Evolutionary conservation across 2,797 vertebrate species (phyloP).

Genomic region (Sebastes hubbsi): DNA sequence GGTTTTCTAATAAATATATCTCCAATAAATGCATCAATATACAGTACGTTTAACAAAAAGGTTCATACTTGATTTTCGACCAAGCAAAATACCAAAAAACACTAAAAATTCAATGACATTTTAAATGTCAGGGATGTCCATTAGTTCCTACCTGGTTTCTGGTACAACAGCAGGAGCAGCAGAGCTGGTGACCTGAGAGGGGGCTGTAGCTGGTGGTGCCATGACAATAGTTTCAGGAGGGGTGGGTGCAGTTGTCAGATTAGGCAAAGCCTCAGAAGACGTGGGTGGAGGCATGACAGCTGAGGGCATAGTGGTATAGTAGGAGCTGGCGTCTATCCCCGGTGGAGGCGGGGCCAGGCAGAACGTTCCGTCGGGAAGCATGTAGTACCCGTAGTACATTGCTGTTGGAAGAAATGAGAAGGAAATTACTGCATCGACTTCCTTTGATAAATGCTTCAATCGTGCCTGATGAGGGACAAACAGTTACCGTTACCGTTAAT

Average conservation of each 20-base stretch:
- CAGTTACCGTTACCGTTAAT: neutral
- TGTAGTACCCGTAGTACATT: conserved; percentile 97
- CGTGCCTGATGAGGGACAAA: neutral
- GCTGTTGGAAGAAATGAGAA: conserved; percentile 75
- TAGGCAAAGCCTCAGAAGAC: conserved; percentile 78
- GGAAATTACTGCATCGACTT: neutral
- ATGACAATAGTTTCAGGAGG: conserved; percentile 67
- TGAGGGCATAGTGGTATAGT: conserved; percentile 87
- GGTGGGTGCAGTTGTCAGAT: conserved; percentile 82
- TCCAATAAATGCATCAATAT: neutral
- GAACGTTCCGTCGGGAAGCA: conserved; percentile 95
- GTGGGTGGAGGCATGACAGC: conserved; percentile 81
- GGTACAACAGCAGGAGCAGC: conserved; percentile 50
- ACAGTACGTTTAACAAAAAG: neutral
- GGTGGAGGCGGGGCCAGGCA: conserved; percentile 94
- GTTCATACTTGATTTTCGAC: neutral
- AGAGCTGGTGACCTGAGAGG: conserved; percentile 46
- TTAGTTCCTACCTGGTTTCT: conserved; percentile 61
- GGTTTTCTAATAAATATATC: neutral
- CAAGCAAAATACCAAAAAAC: neutral
- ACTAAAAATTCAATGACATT: neutral
- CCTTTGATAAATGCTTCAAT: neutral
- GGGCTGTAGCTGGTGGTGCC: conserved; percentile 29
- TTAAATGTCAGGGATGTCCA: neutral
- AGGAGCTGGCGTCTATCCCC: conserved; percentile 88